Evolutionary conservation across 2,888 invertebrate genomes (phyloP), one percentile per base, ranked within the genome.

Genomic region (Anthophora plumipes): DNA sequence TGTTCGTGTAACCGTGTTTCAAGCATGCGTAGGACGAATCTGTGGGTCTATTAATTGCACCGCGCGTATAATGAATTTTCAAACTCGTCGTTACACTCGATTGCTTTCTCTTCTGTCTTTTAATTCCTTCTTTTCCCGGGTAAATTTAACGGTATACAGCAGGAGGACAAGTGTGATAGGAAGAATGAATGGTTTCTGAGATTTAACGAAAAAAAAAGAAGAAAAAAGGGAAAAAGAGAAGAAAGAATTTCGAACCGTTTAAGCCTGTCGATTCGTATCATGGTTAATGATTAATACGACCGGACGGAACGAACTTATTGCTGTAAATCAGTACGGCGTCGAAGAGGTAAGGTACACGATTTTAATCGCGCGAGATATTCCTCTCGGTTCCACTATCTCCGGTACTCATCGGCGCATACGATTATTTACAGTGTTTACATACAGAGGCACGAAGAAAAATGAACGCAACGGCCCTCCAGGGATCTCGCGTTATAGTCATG

Each of bases 371-470:
- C 31, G 12, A 59, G 55, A 63, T 54, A 41, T 63, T 75, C 20
- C 41, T 61, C 46, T 31, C 20, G n/a, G 48, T 68, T 63, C 12
- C 59, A 46, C 22, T 61, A 75, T 75, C 75, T 59, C 46, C 48
- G 66, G 22, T 55, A 22, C 72, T 55, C 61, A 75, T 75, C 75
- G 31, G 54, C n/a, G 72, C 22, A 25, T 61, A 22, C 54, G 72
- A 72, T 72, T 72, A 75, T 71, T 75, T 72, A 72, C 73, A 31
- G 61, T 72, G 73, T 75, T 75, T 75, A 72, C 75, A 75, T 59
- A 59, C 31, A 12, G 37, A 41, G 57, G 25, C 50, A 43, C 50
- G 73, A 52, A 50, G 73, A 17, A 59, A 61, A 61, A 63, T 63
- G 50, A 43, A 43, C 14, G 41, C 11, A n/a, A n/a, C 22, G 12